A percentile compares a stretch with the other conserved stretches of the same genome.
phyloP scores from a whole-genome alignment of 2,888 invertebrate species.

The Diplolepis rosae region DNA sequence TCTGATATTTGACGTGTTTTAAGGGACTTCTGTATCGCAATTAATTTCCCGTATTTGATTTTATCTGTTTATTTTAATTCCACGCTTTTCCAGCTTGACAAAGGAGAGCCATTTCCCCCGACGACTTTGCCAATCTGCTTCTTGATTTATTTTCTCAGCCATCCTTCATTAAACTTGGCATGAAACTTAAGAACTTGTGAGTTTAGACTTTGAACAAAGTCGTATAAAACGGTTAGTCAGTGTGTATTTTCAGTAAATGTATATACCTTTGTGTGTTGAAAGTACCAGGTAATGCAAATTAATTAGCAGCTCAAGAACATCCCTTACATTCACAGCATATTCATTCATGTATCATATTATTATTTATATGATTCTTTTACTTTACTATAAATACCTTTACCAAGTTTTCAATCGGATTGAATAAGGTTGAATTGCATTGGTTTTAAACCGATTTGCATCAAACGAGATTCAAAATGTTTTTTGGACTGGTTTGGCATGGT shows the following conservation, averaged over 20 bases:
- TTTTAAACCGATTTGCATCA: no score
- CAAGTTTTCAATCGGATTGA: no score
- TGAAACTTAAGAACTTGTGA: slow-evolving; percentile 7
- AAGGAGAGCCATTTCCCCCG: slow-evolving; percentile 13
- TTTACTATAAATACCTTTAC: no score
- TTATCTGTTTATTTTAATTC: neutral
- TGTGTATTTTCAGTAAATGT: slow-evolving; percentile 18
- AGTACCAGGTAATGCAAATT: neutral
- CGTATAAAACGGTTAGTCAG: neutral
- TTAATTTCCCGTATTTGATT: slow-evolving; percentile 4
- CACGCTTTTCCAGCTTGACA: slow-evolving; percentile 5
- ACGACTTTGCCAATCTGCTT: slow-evolving; percentile 15
- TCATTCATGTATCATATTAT: neutral
- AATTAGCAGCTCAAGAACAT: neutral
- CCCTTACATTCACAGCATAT: neutral
- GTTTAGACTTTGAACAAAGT: neutral
- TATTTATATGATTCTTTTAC: no score
- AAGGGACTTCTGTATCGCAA: neutral
- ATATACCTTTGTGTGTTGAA: neutral
- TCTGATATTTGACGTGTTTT: neutral
- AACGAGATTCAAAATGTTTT: no score
- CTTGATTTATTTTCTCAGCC: slow-evolving; percentile 25
- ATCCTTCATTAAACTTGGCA: slow-evolving; percentile 17
- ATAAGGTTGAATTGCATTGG: no score
- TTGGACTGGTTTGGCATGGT: no score